Conservation (phyloP, 2,113 vertebrate genomes). For the Ceyx melanurus region DNA sequence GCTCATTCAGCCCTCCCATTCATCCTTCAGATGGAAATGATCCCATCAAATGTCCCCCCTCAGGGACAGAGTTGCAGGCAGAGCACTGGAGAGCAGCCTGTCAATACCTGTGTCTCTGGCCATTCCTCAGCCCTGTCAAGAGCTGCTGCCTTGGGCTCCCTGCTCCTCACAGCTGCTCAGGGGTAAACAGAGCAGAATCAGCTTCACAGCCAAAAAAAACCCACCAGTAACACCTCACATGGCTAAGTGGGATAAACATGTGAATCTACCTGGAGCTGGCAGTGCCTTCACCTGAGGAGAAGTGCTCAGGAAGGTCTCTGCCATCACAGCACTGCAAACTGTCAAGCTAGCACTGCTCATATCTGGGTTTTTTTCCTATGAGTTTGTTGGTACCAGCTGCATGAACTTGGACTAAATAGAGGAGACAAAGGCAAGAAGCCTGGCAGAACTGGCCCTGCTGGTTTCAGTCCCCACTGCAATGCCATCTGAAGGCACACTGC, state of each 20-base stretch:
- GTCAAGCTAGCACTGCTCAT: neutral
- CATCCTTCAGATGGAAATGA: conserved; percentile 61
- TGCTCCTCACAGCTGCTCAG: neutral
- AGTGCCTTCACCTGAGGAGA: neutral
- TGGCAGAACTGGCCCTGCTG: neutral
- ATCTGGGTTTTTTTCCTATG: neutral
- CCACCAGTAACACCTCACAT: conserved; percentile 18
- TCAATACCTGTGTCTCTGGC: conserved; percentile 61
- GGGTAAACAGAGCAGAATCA: conserved; percentile 64
- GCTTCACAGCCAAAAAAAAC: neutral
- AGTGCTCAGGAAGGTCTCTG: neutral
- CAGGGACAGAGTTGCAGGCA: conserved; percentile 61
- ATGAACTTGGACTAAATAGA: neutral
- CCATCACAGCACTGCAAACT: neutral
- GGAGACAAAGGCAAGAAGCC: neutral
- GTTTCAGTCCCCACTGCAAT: conserved; percentile 27
- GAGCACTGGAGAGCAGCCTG: conserved; percentile 38
- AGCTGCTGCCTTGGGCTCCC: neutral
- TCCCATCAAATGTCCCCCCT: conserved; percentile 61
- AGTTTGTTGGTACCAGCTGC: neutral
- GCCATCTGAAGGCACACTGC: conserved; percentile 30
- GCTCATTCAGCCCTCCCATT: conserved; percentile 39
- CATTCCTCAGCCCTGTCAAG: conserved; percentile 62
- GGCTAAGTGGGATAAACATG: conserved; percentile 41
- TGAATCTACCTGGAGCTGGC: neutral